Evolutionary conservation across 2,888 invertebrate species (phyloP), one percentile per base, ranked within the genome.

Genomic region (Pollenia labialis): DNA sequence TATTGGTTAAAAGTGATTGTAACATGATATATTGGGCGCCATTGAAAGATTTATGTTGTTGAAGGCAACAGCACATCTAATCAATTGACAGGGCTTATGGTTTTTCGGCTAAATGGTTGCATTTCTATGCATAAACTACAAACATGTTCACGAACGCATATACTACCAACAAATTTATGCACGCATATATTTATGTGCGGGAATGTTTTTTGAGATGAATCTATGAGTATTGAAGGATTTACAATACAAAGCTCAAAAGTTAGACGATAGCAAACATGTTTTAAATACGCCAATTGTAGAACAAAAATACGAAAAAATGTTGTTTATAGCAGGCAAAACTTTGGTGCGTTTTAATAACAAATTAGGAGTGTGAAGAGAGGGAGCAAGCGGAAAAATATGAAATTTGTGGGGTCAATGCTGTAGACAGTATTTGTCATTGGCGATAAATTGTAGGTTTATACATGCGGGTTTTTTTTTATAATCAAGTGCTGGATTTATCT

Each of bases 1-100:
- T 77, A 84, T 82, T 84, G 87, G 87, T 81, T 84, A 87, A 84
- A 84, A 87, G 77, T 84, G 87, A 87, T 87, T 77, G 84, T 81
- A 79, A 84, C 84, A 87, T 87, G 87, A 87, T 81, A 81, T 84
- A 87, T 87, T 87, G 87, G 81, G 68, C 77, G 84, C 84, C 81
- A 81, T 81, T 77, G 60, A 84, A 87, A 84, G 84, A 87, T 87
- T 87, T 84, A 87, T 87, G 84, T 84, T 84, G 84, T 74, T 72
- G 60, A 54, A 69, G 74, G 84, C 66, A 84, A 68, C 81, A 32
- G 32, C 32, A 74, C 81, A 84, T 77, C 84, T 84, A 87, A 84
- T 84, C 87, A 84, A 81, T 77, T 87, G 87, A 87, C 81, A 84
- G 72, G 84, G 87, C 87, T 84, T 74, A 74, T 68, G 74, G 77